phyloP scores from a whole-genome alignment of 1,140 invertebrate genomes.

The Camponotus pennsylvanicus region DNA sequence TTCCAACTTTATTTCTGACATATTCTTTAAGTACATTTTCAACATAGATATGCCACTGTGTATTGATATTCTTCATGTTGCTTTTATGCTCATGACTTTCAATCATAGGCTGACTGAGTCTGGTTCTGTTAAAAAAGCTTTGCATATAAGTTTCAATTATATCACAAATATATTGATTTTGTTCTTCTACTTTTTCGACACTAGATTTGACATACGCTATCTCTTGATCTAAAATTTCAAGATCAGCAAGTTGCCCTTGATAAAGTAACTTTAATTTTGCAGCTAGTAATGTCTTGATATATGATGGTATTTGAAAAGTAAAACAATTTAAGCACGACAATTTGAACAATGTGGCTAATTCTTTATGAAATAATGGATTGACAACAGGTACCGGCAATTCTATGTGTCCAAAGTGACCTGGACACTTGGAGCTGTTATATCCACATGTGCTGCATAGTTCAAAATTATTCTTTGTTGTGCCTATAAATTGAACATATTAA shows the following conservation, averaged over 20 bases:
- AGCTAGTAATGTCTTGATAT: slow-evolving; percentile 89
- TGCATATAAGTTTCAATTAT: slow-evolving; percentile 76
- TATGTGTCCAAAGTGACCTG: slow-evolving; percentile 98
- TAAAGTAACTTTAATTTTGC: slow-evolving; percentile 92
- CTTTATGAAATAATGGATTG: slow-evolving; percentile 96
- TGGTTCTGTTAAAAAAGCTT: slow-evolving; percentile 72
- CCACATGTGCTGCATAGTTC: slow-evolving; percentile 95
- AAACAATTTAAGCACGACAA: slow-evolving; percentile 91
- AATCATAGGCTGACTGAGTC: slow-evolving; percentile 53
- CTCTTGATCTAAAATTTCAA: slow-evolving; percentile 89
- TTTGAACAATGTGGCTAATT: slow-evolving; percentile 90
- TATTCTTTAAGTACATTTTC: slow-evolving; percentile 87
- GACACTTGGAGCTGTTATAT: slow-evolving; percentile 90
- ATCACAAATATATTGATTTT: slow-evolving; percentile 70
- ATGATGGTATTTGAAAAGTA: slow-evolving; percentile 90
- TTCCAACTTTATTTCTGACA: slow-evolving; percentile 79
- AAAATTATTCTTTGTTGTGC: slow-evolving; percentile 87
- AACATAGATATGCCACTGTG: slow-evolving; percentile 88
- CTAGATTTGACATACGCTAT: slow-evolving; percentile 61
- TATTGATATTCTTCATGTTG: slow-evolving; percentile 88
- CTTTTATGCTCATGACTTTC: slow-evolving; percentile 21
- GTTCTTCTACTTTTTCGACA: slow-evolving; percentile 27
- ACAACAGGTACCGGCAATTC: slow-evolving; percentile 95
- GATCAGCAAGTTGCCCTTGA: slow-evolving; percentile 91
- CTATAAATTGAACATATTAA: slow-evolving; percentile 77